Evolutionary conservation across 1,140 invertebrate genomes (phyloP), one percentile per base, ranked within the genome.

Genomic region (Gryllus bimaculatus): DNA sequence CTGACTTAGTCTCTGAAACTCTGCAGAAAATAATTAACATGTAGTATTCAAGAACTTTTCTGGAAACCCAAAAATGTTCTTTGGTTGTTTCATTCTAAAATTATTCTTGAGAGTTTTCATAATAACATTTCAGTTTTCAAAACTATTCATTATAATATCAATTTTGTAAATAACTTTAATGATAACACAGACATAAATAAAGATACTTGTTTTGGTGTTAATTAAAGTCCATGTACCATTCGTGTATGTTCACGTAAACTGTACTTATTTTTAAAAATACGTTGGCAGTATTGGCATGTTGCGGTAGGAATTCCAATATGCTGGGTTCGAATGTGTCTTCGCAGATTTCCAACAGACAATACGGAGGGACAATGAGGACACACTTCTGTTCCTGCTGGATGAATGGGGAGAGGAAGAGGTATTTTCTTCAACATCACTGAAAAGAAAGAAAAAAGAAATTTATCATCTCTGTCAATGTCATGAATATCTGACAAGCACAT

Each of bases 301-400:
- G 73, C 78, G 47, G 78, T 74, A 15, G 78, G 78, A 47, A 74
- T 78, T 20, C 73, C 73, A 48, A 73, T 78, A 54, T 78, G 78
- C n/a, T 78, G 78, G 21, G 78, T 78, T 73, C 78, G 78, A 78
- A 78, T 78, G 66, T 78, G 78, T 8, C 78, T 47, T 73, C 78
- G 48, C 54, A 78, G 21, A 78, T 78, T 78, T 20, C 78, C 78
- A 47, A 78, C 73, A 73, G 78, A 78, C 20, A 78, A 73, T 49
- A 74, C 73, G 8, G 78, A 73, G 18, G 78, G 78, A 54, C 78
- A 78, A 26, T 78, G 73, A 47, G 78, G 78, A 73, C 78, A 78
- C 15, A 66, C 48, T 78, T 78, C 78, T 47, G 54, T 73, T 7
- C 18, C 49, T 39, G 54, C 47, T 26, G 20, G 74, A 26, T 21